Evolutionary conservation across 2,888 invertebrate genomes (phyloP).

Genomic region (Pachydiplax longipennis): DNA sequence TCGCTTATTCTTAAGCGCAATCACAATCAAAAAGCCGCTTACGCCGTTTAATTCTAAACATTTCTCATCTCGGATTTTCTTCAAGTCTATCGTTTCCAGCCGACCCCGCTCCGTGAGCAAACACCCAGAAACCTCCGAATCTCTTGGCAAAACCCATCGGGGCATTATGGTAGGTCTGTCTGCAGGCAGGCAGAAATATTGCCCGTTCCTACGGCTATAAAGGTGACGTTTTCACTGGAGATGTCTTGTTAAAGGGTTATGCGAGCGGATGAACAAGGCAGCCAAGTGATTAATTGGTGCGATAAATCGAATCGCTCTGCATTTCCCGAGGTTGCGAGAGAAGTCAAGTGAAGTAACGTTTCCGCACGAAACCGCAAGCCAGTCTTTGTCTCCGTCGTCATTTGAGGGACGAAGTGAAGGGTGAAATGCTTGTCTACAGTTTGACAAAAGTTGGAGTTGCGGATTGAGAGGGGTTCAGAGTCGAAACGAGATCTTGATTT

Average conservation of each 20-base stretch:
- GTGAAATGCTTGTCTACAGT: neutral
- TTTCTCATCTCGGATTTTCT: neutral
- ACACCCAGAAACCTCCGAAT: neutral
- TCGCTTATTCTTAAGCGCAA: no score
- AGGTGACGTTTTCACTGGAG: neutral
- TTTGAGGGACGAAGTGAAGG: neutral
- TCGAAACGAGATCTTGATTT: neutral
- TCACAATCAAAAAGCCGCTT: no score
- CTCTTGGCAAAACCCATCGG: neutral
- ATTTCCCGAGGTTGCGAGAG: constrained; percentile 4
- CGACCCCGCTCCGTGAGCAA: neutral
- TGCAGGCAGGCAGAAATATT: constrained; percentile 32
- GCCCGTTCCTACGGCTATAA: neutral
- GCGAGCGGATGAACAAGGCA: constrained; percentile 37
- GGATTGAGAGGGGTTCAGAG: neutral
- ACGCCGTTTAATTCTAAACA: neutral
- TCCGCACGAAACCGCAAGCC: neutral
- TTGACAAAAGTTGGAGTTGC: neutral
- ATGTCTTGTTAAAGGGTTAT: constrained; percentile 28
- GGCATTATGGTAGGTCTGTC: neutral
- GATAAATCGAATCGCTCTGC: constrained; percentile 32
- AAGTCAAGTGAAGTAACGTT: constrained; percentile 25
- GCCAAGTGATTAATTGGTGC: constrained; percentile 30
- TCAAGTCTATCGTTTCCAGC: neutral
- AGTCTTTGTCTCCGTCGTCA: neutral